Percentiles rank a stretch among this genome's conserved stretches.
Evolutionary conservation across 1,140 invertebrate genomes (phyloP).

Genomic region (Lucilia sericata): DNA sequence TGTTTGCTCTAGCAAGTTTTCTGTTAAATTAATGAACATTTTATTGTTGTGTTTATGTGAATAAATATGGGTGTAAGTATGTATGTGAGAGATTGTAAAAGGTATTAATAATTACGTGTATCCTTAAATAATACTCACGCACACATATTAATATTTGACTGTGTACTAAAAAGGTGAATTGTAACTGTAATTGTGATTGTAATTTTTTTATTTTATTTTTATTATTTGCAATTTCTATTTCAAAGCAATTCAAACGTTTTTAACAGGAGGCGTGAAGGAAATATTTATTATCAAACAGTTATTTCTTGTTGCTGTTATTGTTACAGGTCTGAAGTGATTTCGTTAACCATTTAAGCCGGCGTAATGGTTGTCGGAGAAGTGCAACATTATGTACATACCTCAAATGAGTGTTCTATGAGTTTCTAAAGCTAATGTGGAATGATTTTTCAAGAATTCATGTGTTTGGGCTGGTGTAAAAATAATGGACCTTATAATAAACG

Average conservation of each 20-base stretch:
- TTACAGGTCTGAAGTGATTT: not conserved
- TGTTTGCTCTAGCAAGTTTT: not conserved
- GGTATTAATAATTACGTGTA: not conserved
- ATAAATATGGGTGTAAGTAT: not conserved
- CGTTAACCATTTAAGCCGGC: not conserved
- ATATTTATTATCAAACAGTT: slow-evolving; percentile 26
- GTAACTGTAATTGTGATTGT: not conserved
- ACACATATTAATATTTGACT: not conserved
- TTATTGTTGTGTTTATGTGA: slow-evolving; percentile 11
- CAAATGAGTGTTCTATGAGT: too few species aligned
- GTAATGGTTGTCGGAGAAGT: too few species aligned
- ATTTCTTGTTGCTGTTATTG: not conserved
- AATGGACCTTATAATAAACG: too few species aligned
- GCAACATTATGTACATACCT: not conserved
- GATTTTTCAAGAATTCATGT: too few species aligned
- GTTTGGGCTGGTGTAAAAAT: too few species aligned
- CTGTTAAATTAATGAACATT: slow-evolving; percentile 28
- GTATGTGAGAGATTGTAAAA: not conserved
- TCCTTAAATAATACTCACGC: not conserved
- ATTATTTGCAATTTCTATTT: slow-evolving; percentile 39
- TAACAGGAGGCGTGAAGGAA: slow-evolving; percentile 31
- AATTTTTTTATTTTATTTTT: not conserved
- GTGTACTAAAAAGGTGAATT: not conserved
- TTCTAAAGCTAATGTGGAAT: too few species aligned
- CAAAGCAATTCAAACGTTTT: slow-evolving; percentile 9